Conservation (phyloP, 2,113 vertebrate genomes). For the Trichechus manatus region DNA sequence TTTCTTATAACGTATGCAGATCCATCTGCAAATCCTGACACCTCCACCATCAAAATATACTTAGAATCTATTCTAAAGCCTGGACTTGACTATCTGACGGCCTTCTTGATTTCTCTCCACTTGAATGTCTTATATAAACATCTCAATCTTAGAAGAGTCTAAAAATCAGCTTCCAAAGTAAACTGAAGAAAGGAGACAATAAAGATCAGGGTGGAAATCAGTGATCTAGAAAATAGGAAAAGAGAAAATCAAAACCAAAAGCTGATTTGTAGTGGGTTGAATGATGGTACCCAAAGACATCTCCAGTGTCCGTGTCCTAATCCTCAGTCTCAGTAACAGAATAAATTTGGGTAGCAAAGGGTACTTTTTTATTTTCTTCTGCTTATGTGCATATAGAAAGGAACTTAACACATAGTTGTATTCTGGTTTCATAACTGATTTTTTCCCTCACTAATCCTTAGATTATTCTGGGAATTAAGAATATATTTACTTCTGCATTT, state of each 20-base stretch:
- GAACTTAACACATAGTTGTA: neutral
- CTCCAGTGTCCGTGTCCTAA: no score
- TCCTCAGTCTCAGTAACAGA: neutral
- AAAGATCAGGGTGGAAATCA: neutral
- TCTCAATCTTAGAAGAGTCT: neutral
- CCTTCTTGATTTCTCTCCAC: neutral
- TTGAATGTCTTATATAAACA: neutral
- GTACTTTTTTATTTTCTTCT: slow-evolving; percentile 16
- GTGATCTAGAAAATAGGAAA: neutral
- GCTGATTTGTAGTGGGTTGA: neutral
- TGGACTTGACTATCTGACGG: neutral
- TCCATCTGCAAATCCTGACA: neutral
- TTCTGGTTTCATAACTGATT: neutral
- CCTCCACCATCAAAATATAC: neutral
- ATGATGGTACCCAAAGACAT: no score
- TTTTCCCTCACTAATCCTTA: neutral
- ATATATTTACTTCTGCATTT: slow-evolving; percentile 9
- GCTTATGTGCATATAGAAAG: neutral
- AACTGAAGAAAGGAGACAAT: neutral
- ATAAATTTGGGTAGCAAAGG: slow-evolving; percentile 7
- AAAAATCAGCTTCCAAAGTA: neutral
- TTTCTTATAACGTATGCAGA: neutral
- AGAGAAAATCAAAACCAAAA: neutral
- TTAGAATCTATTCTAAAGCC: neutral
- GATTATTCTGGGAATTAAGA: neutral